Evolutionary conservation across 2,888 invertebrate genomes (phyloP), one percentile per base, ranked within the genome.

Genomic region (Andrena chrysosceles): DNA sequence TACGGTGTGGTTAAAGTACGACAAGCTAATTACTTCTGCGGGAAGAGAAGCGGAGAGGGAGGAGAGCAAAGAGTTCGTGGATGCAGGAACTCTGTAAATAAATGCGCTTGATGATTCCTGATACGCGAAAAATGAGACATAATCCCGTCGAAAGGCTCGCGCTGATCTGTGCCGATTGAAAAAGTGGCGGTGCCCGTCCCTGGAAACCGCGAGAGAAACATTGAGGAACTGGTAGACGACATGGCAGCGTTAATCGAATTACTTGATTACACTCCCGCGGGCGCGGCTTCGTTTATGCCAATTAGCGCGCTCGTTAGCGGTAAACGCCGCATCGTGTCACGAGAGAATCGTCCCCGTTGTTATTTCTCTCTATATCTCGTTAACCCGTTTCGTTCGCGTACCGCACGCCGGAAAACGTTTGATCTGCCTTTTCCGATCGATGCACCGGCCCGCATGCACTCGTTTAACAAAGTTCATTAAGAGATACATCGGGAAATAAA

Each of bases 231-330:
- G 56, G 56, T 26, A 76, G 76, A 64, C 77, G 76, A 70, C 73
- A 83, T 72, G 76, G 67, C 73, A 83, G 72, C 67, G 84, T 77
- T 85, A 85, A 85, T 85, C 77, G 81, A 80, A 85, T 84, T 83
- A 84, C 85, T 85, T 83, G 85, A 85, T 85, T 85, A 85, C 84
- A 85, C 77, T 84, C 79, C 75, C 84, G 83, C 84, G 83, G 84
- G 77, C 80, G 84, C 83, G 82, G 82, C 82, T 90, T 90, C 90
- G 90, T 87, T 90, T 87, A 86, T 87, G 90, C 89, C 90, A 90
- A 91, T 90, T 90, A 91, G 88, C 85, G 84, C 84, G 89, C 89
- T 90, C 90, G 90, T 90, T 91, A 90, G 90, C 87, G 89, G 87
- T 91, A 90, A 85, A 85, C 84, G 84, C 71, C 77, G 26, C 79